Evolutionary conservation across 2,797 vertebrate genomes (phyloP).

Genomic region (Mionectes olivaceus): DNA sequence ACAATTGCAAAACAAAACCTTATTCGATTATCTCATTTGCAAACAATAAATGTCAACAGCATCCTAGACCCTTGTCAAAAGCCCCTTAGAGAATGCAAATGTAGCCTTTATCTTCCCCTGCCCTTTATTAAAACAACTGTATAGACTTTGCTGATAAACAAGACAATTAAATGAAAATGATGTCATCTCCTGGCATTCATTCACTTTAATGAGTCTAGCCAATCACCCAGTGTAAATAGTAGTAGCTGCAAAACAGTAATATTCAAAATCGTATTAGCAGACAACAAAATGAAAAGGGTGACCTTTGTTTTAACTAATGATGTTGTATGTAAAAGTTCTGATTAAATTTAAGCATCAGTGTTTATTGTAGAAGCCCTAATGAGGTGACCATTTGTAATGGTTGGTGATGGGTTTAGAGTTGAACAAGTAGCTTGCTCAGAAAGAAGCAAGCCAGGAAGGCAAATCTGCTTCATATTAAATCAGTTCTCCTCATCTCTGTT

Average conservation of each 20-base stretch:
- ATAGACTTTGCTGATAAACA: constrained; percentile 80
- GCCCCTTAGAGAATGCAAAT: constrained; percentile 73
- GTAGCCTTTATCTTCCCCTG: constrained; percentile 76
- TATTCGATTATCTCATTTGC: constrained; percentile 75
- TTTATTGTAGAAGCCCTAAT: constrained; percentile 80
- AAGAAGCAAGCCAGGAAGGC: background rate
- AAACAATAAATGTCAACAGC: constrained; percentile 80
- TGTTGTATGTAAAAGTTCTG: constrained; percentile 60
- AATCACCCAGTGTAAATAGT: constrained; percentile 48
- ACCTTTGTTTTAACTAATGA: constrained; percentile 88
- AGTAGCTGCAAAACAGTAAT: constrained; percentile 53
- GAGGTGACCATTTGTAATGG: constrained; percentile 59
- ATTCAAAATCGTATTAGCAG: constrained; percentile 63
- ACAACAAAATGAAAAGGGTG: constrained; percentile 77
- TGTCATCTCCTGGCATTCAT: constrained; percentile 79
- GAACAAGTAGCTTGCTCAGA: background rate
- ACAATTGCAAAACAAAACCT: constrained; percentile 18
- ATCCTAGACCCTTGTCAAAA: constrained; percentile 47
- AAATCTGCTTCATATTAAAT: background rate
- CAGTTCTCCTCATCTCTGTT: background rate
- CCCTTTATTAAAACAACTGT: constrained; percentile 78
- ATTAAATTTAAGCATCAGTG: constrained; percentile 82
- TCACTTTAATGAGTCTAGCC: constrained; percentile 69
- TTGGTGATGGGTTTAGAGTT: background rate
- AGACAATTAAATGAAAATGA: constrained; percentile 78